Conservation (phyloP, 2,797 vertebrate species). For the Calcarius lapponicus region DNA sequence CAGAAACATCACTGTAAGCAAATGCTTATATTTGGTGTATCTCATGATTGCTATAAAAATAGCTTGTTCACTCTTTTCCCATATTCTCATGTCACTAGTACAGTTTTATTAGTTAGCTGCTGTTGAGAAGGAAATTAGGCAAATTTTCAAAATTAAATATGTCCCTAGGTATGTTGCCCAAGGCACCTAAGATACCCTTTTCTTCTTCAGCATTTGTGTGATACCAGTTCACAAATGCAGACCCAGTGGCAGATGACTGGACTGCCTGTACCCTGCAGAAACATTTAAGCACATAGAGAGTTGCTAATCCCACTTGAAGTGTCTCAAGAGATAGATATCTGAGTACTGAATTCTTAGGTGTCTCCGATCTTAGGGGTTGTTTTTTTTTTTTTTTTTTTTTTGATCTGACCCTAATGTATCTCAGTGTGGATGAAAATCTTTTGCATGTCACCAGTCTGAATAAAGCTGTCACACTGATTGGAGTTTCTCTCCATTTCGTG, state of each 20-base stretch:
- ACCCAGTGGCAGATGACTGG: background rate
- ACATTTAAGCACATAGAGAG: background rate
- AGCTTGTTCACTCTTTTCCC: background rate
- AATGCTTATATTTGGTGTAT: background rate
- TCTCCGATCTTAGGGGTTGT: accelerated
- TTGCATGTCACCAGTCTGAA: background rate
- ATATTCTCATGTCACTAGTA: background rate
- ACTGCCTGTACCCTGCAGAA: background rate
- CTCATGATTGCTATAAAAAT: background rate
- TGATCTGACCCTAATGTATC: background rate
- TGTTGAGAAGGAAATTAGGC: background rate
- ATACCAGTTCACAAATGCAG: background rate
- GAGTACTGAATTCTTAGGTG: background rate
- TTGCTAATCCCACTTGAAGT: background rate
- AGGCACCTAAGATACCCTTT: background rate
- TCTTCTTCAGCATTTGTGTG: background rate
- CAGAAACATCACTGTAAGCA: background rate
- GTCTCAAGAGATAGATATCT: background rate
- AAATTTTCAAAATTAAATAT: background rate
- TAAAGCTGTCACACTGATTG: background rate
- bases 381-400: accelerated
- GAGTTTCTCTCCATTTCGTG: background rate
- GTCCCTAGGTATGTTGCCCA: background rate
- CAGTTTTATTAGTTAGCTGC: background rate
- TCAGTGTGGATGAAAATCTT: background rate